Base-by-base conservation (phyloP, 2,797 vertebrate genomes). In the Crocidura indochinensis region DNA sequence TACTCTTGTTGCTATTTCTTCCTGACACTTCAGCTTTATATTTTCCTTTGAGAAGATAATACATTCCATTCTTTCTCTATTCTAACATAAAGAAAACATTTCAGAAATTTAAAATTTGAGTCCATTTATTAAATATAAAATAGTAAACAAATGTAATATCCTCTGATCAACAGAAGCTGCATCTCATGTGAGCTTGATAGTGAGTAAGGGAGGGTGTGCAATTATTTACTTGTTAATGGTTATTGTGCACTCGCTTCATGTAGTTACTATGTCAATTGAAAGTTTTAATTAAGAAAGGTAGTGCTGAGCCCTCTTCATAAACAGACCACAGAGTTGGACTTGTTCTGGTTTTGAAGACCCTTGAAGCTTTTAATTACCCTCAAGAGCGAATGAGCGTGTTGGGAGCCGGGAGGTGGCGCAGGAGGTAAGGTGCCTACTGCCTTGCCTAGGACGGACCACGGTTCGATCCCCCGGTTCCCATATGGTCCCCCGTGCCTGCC, bases 11-110 rank as follows among this genome's bases (percentile, higher is more conserved):
- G 2, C 29, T 20, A 5, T 71, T 85, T 22, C 26, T 75, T 64
- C 53, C 24, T 1, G 0, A 22, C 24, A 6, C 3, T 17, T 26
- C 26, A 11, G 1, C 11, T 72, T n/a, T 64, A 8, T 6, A 2
- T 67, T 51, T 67, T 22, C 46, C 38, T 11, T 44, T 14, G 10
- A 31, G 51, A 38, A 47, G 44, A 56, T 60, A 51, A 6, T 88
- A 6, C 3, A 2, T 20, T 7, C 0, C 12, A 8, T 20, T 60
- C 56, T 46, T 27, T 26, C 17, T 15, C 85, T 60, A 29, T 10
- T 29, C 51, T 15, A 20, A 19, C 2, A 9, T 14, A 22, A 31
- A 31, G 22, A 4, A 12, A 1, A 17, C 11, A 53, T n/a, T 68
- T 46, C 46, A 68, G 20, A 29, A 38, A 19, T 27, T 17, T 68